Evolutionary conservation across 2,797 vertebrate species (phyloP).

Genomic region (Cichlasoma orientale): DNA sequence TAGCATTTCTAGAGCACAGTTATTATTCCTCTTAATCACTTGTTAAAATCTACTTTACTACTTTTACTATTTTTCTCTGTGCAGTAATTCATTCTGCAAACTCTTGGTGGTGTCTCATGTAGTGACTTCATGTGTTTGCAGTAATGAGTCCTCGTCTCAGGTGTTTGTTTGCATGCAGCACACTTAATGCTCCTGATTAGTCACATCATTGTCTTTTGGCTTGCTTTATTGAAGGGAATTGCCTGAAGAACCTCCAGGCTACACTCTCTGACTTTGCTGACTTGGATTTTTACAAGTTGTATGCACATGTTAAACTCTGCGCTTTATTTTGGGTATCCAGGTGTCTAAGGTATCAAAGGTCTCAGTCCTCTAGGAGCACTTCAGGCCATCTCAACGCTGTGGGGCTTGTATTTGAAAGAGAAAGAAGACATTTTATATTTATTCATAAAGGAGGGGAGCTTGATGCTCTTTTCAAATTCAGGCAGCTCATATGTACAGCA

Average conservation of each 20-base stretch:
- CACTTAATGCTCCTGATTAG: conserved; percentile 13
- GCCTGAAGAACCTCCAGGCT: conserved; percentile 1
- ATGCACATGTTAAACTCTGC: not conserved
- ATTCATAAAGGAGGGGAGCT: conserved; percentile 31
- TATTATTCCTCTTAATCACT: not conserved
- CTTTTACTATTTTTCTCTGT: not conserved
- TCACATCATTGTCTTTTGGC: conserved; percentile 6
- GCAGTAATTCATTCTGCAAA: not conserved
- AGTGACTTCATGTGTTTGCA: not conserved
- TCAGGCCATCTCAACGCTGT: conserved; percentile 20
- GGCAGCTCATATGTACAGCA: conserved; percentile 3
- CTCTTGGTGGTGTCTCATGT: not conserved
- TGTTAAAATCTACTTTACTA: not conserved
- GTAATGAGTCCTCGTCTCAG: not conserved
- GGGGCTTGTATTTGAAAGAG: conserved; percentile 47
- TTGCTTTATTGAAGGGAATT: conserved; percentile 15
- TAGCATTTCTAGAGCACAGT: not conserved
- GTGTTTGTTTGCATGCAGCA: conserved; percentile 25
- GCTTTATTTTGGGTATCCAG: conserved; percentile 32
- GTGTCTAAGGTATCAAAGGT: conserved; percentile 54
- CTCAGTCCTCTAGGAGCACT: conserved; percentile 11
- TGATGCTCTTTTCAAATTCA: conserved; percentile 11
- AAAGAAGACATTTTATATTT: conserved; percentile 61
- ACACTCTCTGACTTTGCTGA: conserved; percentile 5
- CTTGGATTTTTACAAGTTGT: conserved; percentile 1